Evolutionary conservation across 2,113 vertebrate genomes (phyloP), one percentile per base, ranked within the genome.

Genomic region (Asarcornis scutulata): DNA sequence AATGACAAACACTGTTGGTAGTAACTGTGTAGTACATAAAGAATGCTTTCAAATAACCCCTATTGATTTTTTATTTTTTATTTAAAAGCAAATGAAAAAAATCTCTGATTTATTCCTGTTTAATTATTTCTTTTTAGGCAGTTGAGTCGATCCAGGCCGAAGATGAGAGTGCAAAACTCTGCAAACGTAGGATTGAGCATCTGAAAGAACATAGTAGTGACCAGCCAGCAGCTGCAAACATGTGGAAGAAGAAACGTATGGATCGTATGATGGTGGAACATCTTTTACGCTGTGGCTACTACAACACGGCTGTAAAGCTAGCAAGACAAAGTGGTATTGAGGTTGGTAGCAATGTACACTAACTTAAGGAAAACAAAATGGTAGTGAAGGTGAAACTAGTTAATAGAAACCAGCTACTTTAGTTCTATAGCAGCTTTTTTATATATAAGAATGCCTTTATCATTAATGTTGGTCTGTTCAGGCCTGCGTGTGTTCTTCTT

Each of bases 261-360:
- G 99, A 99, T 94, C 99, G 99, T 34, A 99, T 99, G 99, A 99
- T 99, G 99, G 99, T 99, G 97, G 99, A 99, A 53, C 99, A 99
- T 62, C 98, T 99, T 62, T 97, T 99, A 38, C 99, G 99, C 93
- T 99, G 99, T 3, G 99, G 99, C 87, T 99, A 99, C 97, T 99
- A 99, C 97, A 99, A 99, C 97, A 99, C 99, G 0, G 99, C 99
- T 3, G 99, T 99, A 11, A 99, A 99, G 95, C 98, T 99, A 75
- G 99, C 99, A 2, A 98, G 99, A 32, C 99, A 99, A 95, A 99
- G 99, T 11, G 99, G 99, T 10, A 99, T 99, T 44, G 99, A 99
- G 99, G 99, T 99, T 89, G 56, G 97, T 94, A 48, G 7, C 62
- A 52, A 2, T 26, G 34, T 21, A 11, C 17, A 29, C 44, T 62